Conservation (phyloP, 2,888 invertebrate genomes). For the Mesorhabditis belari region DNA sequence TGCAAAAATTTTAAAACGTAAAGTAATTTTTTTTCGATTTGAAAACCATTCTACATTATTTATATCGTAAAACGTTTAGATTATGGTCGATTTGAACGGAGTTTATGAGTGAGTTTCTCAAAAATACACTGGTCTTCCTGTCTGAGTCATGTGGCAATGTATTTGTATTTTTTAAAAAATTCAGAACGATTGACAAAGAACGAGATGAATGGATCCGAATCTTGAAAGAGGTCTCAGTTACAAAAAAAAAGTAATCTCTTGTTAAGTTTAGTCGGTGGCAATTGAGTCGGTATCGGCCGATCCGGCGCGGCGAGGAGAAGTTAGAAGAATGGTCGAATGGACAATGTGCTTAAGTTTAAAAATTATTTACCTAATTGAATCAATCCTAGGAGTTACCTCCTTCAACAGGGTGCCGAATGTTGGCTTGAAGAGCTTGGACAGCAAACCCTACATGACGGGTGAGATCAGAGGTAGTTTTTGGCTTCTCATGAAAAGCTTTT, state of each 20-base stretch:
- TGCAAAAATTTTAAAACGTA: too few relatives aligned
- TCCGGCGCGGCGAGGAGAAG: slow-evolving; percentile 73
- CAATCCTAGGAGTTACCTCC: slow-evolving; percentile 10
- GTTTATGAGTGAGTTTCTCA: neutral
- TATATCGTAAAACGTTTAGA: too few relatives aligned
- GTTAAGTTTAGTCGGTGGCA: slow-evolving; percentile 72
- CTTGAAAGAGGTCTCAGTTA: neutral
- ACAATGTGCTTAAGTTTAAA: slow-evolving; percentile 59
- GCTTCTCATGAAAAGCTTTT: neutral
- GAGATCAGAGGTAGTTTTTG: neutral
- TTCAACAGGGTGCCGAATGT: slow-evolving; percentile 17
- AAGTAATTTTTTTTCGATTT: too few relatives aligned
- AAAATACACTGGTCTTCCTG: too few relatives aligned
- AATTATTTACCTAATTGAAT: neutral
- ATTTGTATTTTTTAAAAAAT: neutral
- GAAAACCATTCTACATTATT: too few relatives aligned
- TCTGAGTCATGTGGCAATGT: too few relatives aligned
- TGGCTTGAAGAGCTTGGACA: slow-evolving; percentile 25
- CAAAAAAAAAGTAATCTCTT: neutral
- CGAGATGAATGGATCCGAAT: neutral
- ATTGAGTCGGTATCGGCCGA: slow-evolving; percentile 90
- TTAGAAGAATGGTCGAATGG: slow-evolving; percentile 80
- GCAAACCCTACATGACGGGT: slow-evolving; percentile 23
- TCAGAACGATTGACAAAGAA: neutral
- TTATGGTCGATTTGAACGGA: neutral